Percentiles rank a stretch among this genome's conserved stretches.
These are phyloP conservation scores for Plagodis pulveraria DNA, from an alignment of 2,888 invertebrate species.

Conservation along the genomic window DNA sequence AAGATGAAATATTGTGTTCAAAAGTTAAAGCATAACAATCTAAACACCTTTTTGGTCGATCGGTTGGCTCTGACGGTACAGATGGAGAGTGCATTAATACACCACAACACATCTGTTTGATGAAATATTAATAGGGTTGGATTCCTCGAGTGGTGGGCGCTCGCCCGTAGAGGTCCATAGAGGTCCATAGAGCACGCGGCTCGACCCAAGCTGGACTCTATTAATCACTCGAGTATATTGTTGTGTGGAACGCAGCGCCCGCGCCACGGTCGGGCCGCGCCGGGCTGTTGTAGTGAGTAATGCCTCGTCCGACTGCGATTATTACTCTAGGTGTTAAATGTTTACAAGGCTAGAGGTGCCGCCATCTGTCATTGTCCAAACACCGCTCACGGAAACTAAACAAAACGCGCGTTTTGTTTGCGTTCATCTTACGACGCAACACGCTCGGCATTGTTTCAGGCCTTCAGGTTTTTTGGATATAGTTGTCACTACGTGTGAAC, in stretches of 20 bases:
- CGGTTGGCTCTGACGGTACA: constrained; percentile 34
- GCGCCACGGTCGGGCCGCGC: not conserved
- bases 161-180: constrained; percentile 22
- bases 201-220: constrained; percentile 36
- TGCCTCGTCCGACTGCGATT: constrained; percentile 38
- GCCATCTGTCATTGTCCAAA: constrained; percentile 68
- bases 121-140: constrained; percentile 75
- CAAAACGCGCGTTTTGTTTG: constrained; percentile 37
- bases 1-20: constrained; percentile 54
- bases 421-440: constrained; percentile 26
- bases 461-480: constrained; percentile 11
- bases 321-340: constrained; percentile 66
- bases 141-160: constrained; percentile 52
- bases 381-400: constrained; percentile 47
- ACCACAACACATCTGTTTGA: constrained; percentile 60
- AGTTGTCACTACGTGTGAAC: constrained; percentile 19
- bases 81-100: constrained; percentile 44
- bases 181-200: constrained; percentile 33
- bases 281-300: constrained; percentile 38
- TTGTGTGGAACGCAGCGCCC: constrained; percentile 36
- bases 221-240: constrained; percentile 67
- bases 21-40: constrained; percentile 52
- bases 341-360: constrained; percentile 63
- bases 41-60: constrained; percentile 54
- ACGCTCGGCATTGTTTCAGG: constrained; percentile 19